Percentiles rank a stretch among this genome's conserved stretches.
These are phyloP conservation scores for Campoplex nolae DNA, from an alignment of 2,888 invertebrate species.

Conservation along the genomic window DNA sequence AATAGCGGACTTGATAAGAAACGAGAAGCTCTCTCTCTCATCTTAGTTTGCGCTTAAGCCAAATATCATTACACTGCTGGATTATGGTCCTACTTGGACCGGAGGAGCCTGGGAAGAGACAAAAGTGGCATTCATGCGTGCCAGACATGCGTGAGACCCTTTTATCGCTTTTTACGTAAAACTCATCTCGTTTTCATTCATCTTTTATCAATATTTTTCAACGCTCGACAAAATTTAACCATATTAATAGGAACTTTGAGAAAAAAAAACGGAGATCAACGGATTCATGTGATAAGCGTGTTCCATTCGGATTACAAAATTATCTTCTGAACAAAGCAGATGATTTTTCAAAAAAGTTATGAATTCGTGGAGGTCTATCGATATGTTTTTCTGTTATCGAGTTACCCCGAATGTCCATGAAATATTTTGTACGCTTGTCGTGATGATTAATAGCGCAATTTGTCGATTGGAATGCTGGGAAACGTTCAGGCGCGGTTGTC, in stretches of 20 bases:
- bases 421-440: background rate
- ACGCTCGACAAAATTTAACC: background rate
- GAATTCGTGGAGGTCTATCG: background rate
- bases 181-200: slow-evolving; percentile 15
- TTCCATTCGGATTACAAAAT: background rate
- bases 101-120: slow-evolving; percentile 36
- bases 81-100: slow-evolving; percentile 35
- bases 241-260: background rate
- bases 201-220: slow-evolving; percentile 6
- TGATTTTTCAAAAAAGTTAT: too few species aligned
- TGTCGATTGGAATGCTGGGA: background rate
- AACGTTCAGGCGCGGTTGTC: background rate
- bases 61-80: slow-evolving; percentile 8
- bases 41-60: slow-evolving; percentile 6
- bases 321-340: background rate
- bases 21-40: slow-evolving; percentile 14
- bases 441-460: background rate
- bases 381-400: background rate
- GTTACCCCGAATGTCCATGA: background rate
- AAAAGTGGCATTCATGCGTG: slow-evolving; percentile 57
- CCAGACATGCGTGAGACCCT: slow-evolving; percentile 22
- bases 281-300: background rate
- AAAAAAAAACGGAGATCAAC: too few species aligned
- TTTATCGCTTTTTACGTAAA: slow-evolving; percentile 37
- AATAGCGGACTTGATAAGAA: slow-evolving; percentile 55